Evolutionary conservation across 2,113 vertebrate species (phyloP), one percentile per base, ranked within the genome.

Genomic region (Catharus bicknelli): DNA sequence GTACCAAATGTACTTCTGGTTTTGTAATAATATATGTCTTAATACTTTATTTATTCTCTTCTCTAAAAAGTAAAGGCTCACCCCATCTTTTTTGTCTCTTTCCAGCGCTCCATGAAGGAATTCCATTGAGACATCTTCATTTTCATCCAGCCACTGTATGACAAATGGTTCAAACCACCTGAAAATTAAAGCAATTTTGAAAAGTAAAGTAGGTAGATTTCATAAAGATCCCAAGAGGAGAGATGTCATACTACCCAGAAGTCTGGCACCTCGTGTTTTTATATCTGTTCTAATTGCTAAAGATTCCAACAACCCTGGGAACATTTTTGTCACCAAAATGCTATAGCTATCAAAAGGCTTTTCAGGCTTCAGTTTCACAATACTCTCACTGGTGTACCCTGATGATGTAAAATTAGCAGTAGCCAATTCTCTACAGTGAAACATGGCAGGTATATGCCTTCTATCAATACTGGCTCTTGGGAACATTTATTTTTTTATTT

Each of bases 121-220:
- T 90, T 99, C 99, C 99, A 99, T 98, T 76, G 99, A 98, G 34
- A 99, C 99, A 13, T 99, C 99, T 96, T 99, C 99, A 53, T 99
- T 99, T 97, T 99, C 99, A 95, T 99, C 99, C 63, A 99, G 97
- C 99, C 99, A 99, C 96, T 99, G 99, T 94, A 99, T 99, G 83
- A 99, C 99, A 96, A 99, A 99, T 22, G 99, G 99, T 80, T 99
- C 99, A 84, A 99, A 99, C 99, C 99, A 99, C 95, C 99, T 99
- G 57, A 79, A 93, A 94, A 86, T 61, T 7, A 61, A 81, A 57
- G 5, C 3, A 68, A 11, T 40, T 38, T 74, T 32, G 25, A 59
- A 34, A 90, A 78, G 21, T n/a, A 58, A 91, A 83, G 23, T 16
- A 48, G 47, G n/a, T 34, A 29, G 5, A 21, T 68, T 74, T 83